These are phyloP conservation scores for Euphydryas editha DNA, from an alignment of 2,888 invertebrate species.

Conservation along the genomic window DNA sequence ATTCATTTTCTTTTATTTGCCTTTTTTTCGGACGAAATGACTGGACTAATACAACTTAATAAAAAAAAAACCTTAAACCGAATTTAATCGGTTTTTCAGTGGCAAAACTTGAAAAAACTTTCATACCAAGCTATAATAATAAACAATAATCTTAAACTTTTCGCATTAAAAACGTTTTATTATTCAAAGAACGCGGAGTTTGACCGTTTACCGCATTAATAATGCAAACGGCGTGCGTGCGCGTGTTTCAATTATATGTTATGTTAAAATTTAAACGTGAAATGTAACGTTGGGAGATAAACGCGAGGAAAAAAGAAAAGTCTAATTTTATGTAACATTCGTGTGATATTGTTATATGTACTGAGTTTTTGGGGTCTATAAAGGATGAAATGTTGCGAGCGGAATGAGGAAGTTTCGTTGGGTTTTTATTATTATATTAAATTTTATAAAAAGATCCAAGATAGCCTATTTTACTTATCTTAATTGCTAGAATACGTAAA, in stretches of 20 bases:
- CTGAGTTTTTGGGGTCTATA: background rate
- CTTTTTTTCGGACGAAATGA: constrained; percentile 19
- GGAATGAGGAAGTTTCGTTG: background rate
- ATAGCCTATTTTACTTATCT: too few relatives aligned
- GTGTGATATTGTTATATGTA: constrained; percentile 5
- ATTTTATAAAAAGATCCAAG: too few relatives aligned
- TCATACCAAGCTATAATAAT: constrained; percentile 41
- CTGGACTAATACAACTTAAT: constrained; percentile 28
- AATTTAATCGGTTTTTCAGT: constrained; percentile 40
- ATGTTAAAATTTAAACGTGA: constrained; percentile 44
- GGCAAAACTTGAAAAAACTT: constrained; percentile 39
- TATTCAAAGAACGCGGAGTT: constrained; percentile 54
- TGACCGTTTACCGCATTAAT: constrained; percentile 58
- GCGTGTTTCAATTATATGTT: constrained; percentile 67
- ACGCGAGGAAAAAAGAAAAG: constrained; percentile 7
- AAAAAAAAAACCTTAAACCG: constrained; percentile 30
- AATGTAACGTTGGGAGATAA: constrained; percentile 16
- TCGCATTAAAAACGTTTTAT: constrained; percentile 58
- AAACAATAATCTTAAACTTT: constrained; percentile 57
- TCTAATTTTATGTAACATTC: constrained; percentile 4
- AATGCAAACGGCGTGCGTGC: constrained; percentile 57
- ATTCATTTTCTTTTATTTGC: too few relatives aligned
- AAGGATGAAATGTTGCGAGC: background rate
- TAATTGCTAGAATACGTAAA: too few relatives aligned
- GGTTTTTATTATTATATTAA: background rate